Evolutionary conservation across 2,888 invertebrate species (phyloP), one percentile per base, ranked within the genome.

Genomic region (Lottia gigantea): DNA sequence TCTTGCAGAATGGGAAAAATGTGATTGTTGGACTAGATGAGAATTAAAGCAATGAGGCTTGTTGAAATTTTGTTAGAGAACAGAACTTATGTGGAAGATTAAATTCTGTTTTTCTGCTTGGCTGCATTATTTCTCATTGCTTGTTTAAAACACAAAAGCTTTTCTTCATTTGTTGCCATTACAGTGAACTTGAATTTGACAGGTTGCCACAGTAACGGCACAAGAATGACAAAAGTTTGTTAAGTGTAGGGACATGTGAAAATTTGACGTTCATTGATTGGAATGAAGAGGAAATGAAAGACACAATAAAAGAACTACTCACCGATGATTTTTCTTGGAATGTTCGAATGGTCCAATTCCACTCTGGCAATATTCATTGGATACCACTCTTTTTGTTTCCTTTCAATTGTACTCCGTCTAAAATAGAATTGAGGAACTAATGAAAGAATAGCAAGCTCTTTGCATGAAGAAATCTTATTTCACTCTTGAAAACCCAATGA

Each of bases 211-310:
- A 71, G 69, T 68, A 70, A 75, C 75, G 67, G 75, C 75, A 75
- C 75, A 75, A 66, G 71, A 23, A 66, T 67, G 67, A 40, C 67
- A 67, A 73, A 71, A 73, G 67, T 73, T 68, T 67, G 75, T 71
- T 72, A 75, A 75, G 71, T 71, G 73, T 73, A 67, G 70, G 69
- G 70, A 68, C 71, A 71, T 75, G 73, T 70, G 74, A 74, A 74
- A 71, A 71, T 74, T 74, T 71, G 74, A 74, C 74, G 71, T 74
- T 68, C 70, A 73, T 72, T 71, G 71, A 62, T 65, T 66, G 70
- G 66, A 75, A 73, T 73, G 71, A 71, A 72, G 70, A 75, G 75
- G 75, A 75, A 75, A 75, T 75, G 75, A 72, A 75, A 61, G 62
- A 71, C 71, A 67, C 70, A 71, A 71, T 71, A 69, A 75, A 73